These are phyloP conservation scores for Nowickia ferox DNA, from an alignment of 2,888 invertebrate genomes.

Conservation along the genomic window DNA sequence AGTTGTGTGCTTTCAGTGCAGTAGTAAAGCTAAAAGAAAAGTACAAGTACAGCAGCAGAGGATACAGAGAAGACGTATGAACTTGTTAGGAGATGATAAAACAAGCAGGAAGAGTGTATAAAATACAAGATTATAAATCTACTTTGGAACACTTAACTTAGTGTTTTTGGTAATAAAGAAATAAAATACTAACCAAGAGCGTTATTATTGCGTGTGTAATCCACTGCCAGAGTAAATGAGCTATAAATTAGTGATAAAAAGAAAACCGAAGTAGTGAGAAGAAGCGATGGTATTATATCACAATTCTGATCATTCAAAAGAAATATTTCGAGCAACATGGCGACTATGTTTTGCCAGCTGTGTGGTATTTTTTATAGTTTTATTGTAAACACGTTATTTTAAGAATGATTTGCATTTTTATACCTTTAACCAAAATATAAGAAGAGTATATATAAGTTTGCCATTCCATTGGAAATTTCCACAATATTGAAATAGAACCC, in stretches of 20 bases:
- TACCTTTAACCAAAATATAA: no score
- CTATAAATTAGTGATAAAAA: not conserved
- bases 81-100: slow-evolving; percentile 52
- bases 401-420: no score
- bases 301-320: no score
- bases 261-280: not conserved
- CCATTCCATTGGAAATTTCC: no score
- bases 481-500: no score
- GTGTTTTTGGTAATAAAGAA: slow-evolving; percentile 22
- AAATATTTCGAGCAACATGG: no score
- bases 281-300: no score
- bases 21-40: slow-evolving; percentile 7
- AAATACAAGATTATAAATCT: slow-evolving; percentile 59
- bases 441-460: no score
- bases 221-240: not conserved
- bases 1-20: slow-evolving; percentile 2
- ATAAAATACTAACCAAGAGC: slow-evolving; percentile 22
- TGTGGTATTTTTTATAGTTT: no score
- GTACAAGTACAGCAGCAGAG: slow-evolving; percentile 35
- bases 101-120: slow-evolving; percentile 54
- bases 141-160: slow-evolving; percentile 49
- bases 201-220: slow-evolving; percentile 41
- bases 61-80: slow-evolving; percentile 42
- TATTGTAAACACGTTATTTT: no score
- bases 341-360: no score